phyloP scores from a whole-genome alignment of 2,113 vertebrate species.

The Chelonoidis abingdonii region DNA sequence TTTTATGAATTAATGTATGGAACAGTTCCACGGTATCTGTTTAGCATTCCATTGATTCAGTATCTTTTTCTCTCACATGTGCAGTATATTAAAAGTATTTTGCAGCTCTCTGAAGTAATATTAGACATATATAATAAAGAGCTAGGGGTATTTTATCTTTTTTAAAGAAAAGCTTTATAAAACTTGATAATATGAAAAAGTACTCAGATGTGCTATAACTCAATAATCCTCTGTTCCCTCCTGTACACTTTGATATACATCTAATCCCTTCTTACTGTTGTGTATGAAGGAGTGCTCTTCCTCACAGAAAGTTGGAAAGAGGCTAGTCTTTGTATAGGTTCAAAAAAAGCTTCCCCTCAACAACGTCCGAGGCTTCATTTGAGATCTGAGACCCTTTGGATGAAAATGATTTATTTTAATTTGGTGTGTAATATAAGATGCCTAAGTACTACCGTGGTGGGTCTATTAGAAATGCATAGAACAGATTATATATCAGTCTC shows the following conservation, averaged over 20 bases:
- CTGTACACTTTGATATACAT: background rate
- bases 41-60: background rate
- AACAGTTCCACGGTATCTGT: background rate
- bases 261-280: background rate
- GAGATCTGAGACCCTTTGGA: background rate
- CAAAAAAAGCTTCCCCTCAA: background rate
- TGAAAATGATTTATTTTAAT: background rate
- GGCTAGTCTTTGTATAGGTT: background rate
- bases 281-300: background rate
- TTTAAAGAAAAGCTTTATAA: background rate
- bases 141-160: background rate
- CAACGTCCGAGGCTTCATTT: background rate
- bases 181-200: background rate
- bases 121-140: background rate
- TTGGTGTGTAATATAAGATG: background rate
- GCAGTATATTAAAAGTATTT: conserved; percentile 6
- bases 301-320: background rate
- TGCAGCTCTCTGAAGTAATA: background rate
- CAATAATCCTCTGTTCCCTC: background rate
- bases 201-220: background rate
- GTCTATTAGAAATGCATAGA: background rate
- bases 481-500: background rate
- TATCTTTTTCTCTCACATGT: conserved; percentile 13
- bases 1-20: conserved; percentile 15
- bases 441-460: background rate